These are phyloP conservation scores for Trissolcus japonicus DNA, from an alignment of 2,888 invertebrate genomes.

Conservation along the genomic window DNA sequence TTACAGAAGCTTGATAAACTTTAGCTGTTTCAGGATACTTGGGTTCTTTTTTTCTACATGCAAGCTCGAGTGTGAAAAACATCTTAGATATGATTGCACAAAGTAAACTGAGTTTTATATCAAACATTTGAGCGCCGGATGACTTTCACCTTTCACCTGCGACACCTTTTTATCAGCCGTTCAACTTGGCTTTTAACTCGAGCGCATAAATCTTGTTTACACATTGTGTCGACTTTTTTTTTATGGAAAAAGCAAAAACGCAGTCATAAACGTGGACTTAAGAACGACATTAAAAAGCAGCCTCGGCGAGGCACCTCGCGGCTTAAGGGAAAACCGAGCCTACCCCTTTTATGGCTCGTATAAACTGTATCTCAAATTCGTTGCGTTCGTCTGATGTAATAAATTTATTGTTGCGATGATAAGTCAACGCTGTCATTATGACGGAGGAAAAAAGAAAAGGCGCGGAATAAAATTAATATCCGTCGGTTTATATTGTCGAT, in stretches of 20 bases:
- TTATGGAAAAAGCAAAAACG: background rate
- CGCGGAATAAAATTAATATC: no score
- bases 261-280: conserved; percentile 24
- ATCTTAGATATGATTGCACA: conserved; percentile 1
- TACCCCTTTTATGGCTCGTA: conserved; percentile 14
- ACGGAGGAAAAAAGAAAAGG: background rate
- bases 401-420: conserved; percentile 14
- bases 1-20: no score
- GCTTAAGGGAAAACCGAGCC: conserved; percentile 8
- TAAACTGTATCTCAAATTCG: conserved; percentile 5
- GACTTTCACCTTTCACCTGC: conserved; percentile 9
- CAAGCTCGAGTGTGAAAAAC: background rate
- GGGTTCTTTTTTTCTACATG: background rate
- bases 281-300: conserved; percentile 22
- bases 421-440: conserved; percentile 2
- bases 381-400: background rate
- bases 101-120: conserved; percentile 5
- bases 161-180: conserved; percentile 15
- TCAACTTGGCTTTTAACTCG: conserved; percentile 8
- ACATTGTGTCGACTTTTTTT: conserved; percentile 15
- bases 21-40: background rate
- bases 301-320: no score
- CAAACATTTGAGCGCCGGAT: background rate
- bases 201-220: conserved; percentile 26
- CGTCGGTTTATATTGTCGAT: no score